Percentiles rank a stretch among this genome's conserved stretches.
phyloP scores from a whole-genome alignment of 2,113 vertebrate species.

The Podarcis raffonei region DNA sequence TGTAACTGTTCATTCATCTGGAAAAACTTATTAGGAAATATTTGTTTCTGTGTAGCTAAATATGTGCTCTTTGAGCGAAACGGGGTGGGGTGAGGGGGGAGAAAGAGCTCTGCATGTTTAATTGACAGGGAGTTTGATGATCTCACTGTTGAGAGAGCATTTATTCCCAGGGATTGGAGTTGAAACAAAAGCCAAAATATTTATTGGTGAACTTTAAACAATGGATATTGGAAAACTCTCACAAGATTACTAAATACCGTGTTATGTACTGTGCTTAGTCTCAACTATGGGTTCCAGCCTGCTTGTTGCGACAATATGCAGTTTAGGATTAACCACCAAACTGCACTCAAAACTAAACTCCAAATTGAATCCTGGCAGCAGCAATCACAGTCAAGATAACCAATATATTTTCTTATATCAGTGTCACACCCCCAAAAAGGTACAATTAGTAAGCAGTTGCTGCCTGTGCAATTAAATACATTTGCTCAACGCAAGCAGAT shows the following conservation, averaged over 20 bases:
- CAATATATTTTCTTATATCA: neutral
- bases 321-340: neutral
- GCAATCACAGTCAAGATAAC: neutral
- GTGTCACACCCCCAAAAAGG: neutral
- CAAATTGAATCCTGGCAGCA: neutral
- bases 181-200: neutral
- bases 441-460: constrained; percentile 47
- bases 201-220: neutral
- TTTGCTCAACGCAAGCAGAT: constrained; percentile 32
- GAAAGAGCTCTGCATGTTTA: neutral
- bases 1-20: constrained; percentile 7
- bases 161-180: neutral
- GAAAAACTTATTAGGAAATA: constrained; percentile 11
- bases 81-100: neutral
- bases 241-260: too few relatives aligned
- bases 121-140: neutral
- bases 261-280: neutral
- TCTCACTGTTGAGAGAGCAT: neutral
- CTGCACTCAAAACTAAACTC: neutral
- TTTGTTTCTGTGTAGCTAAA: constrained; percentile 13
- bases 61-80: neutral
- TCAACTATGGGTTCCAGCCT: neutral
- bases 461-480: constrained; percentile 33
- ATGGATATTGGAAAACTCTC: neutral
- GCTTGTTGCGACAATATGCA: neutral